Evolutionary conservation across 2,888 invertebrate species (phyloP).

Genomic region (Synergus umbraculus): DNA sequence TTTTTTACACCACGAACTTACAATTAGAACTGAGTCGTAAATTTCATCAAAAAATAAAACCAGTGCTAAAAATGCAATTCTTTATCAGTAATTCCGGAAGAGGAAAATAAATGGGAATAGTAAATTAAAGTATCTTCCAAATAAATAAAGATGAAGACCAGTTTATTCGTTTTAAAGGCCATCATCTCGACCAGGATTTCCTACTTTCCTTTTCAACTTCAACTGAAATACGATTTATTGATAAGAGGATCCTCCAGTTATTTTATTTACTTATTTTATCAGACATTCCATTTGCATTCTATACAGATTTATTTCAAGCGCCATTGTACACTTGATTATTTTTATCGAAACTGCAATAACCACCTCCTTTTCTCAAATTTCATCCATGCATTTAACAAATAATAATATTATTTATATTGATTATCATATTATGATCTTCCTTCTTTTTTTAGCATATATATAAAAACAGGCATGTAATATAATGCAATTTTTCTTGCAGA

Average conservation of each 20-base stretch:
- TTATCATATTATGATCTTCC: neutral
- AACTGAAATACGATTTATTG: neutral
- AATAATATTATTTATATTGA: no score
- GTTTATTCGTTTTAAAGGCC: neutral
- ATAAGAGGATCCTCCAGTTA: neutral
- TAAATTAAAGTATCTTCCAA: slow-evolving; percentile 9
- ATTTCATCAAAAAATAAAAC: neutral
- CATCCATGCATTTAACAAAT: neutral
- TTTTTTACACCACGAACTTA: neutral
- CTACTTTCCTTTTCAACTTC: neutral
- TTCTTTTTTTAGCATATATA: neutral
- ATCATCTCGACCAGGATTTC: neutral
- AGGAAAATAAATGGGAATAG: neutral
- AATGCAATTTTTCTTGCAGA: no score
- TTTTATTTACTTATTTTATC: no score
- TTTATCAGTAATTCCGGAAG: slow-evolving; percentile 23
- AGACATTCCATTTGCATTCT: neutral
- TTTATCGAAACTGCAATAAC: neutral
- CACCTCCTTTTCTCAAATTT: neutral
- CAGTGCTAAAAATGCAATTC: neutral
- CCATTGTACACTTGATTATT: neutral
- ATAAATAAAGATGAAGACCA: slow-evolving; percentile 22
- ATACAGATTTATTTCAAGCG: no score
- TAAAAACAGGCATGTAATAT: neutral
- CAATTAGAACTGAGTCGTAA: slow-evolving; percentile 5